These are phyloP conservation scores for Acanthoscelides obtectus DNA, from an alignment of 2,888 invertebrate species.

Conservation along the genomic window DNA sequence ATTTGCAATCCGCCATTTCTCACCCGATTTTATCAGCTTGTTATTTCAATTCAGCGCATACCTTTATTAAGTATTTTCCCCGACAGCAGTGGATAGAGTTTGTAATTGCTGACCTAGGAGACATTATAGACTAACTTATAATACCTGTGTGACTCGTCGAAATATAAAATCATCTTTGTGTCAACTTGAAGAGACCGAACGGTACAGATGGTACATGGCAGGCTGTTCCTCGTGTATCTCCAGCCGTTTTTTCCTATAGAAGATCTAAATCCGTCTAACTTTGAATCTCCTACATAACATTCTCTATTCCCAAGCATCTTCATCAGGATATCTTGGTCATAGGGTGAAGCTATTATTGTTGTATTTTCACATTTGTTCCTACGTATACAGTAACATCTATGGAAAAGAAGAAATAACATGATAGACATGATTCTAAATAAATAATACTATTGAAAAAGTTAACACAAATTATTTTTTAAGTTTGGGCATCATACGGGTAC, in stretches of 20 bases:
- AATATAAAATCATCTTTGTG: constrained; percentile 27
- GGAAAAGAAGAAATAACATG: background rate
- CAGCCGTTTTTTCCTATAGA: constrained; percentile 16
- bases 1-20: too few relatives aligned
- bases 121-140: too few relatives aligned
- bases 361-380: constrained; percentile 4
- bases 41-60: too few relatives aligned
- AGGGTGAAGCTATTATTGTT: constrained; percentile 12
- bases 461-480: too few relatives aligned
- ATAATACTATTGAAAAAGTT: too few relatives aligned
- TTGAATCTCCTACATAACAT: constrained; percentile 19
- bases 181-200: constrained; percentile 1
- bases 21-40: too few relatives aligned
- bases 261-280: constrained; percentile 5
- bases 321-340: constrained; percentile 19
- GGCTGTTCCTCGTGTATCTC: constrained; percentile 12
- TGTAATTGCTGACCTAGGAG: too few relatives aligned
- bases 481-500: too few relatives aligned
- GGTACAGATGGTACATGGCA: constrained; percentile 27
- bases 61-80: too few relatives aligned
- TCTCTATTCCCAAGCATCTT: constrained; percentile 20
- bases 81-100: too few relatives aligned
- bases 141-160: constrained; percentile 19
- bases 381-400: constrained; percentile 26
- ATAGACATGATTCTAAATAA: too few relatives aligned